Evolutionary conservation across 2,797 vertebrate species (phyloP).

Genomic region (Enteromius trimaculatus): DNA sequence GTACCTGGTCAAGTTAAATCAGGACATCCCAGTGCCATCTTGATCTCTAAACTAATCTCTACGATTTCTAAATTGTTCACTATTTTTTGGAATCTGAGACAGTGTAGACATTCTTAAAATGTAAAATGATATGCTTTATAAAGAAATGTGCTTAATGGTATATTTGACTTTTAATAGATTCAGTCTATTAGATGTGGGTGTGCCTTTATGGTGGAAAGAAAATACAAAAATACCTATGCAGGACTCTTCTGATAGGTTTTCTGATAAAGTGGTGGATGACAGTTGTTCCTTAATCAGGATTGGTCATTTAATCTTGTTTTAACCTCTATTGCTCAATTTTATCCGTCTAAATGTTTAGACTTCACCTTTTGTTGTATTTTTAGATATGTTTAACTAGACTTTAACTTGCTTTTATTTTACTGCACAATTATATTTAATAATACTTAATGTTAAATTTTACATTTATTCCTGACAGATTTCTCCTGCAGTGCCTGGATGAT

Average conservation of each 20-base stretch:
- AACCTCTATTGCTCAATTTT: background rate
- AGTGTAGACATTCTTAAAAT: background rate
- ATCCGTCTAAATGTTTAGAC: no score
- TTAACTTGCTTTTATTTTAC: background rate
- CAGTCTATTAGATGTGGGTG: background rate
- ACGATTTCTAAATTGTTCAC: no score
- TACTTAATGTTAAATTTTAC: background rate
- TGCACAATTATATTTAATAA: background rate
- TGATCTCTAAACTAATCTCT: no score
- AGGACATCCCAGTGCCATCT: background rate
- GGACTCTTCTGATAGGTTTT: no score
- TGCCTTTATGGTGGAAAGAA: background rate
- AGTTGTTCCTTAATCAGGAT: background rate
- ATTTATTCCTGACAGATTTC: slow-evolving; percentile 70
- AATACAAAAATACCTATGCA: background rate
- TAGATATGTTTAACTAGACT: no score
- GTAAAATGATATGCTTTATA: background rate
- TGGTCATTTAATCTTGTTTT: background rate
- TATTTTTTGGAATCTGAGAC: background rate
- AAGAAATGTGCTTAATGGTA: background rate
- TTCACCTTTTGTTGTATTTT: no score
- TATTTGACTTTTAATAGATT: background rate
- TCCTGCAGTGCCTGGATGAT: slow-evolving; percentile 83
- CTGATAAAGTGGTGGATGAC: background rate
- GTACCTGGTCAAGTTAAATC: background rate